Evolutionary conservation across 2,113 vertebrate genomes (phyloP).

Genomic region (Rhinolophus sinicus): DNA sequence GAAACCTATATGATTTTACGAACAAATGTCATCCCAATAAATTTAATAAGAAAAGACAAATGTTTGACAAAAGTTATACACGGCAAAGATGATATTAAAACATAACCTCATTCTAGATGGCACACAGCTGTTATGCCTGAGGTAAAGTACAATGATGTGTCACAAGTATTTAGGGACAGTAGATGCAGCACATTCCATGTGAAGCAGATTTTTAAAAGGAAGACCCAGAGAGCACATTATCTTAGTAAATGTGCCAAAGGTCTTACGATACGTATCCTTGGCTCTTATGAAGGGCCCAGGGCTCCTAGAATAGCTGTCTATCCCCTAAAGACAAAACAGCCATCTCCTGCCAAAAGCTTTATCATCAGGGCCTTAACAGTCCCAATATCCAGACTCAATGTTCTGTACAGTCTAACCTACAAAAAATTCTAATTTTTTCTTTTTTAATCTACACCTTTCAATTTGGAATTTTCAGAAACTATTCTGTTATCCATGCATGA

Average conservation of each 20-base stretch:
- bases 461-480: neutral
- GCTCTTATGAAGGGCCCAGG: neutral
- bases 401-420: neutral
- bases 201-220: slow-evolving; percentile 44
- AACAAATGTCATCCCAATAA: too few relatives aligned
- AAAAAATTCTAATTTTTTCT: neutral
- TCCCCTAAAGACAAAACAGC: slow-evolving; percentile 68
- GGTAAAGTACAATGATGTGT: neutral
- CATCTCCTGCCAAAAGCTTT: slow-evolving; percentile 36
- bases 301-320: neutral
- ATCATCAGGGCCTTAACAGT: neutral
- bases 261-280: neutral
- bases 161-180: neutral
- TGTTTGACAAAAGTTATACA: neutral
- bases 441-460: neutral
- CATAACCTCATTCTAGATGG: neutral
- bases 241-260: neutral
- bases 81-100: neutral
- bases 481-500: neutral
- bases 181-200: neutral
- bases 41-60: neutral
- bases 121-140: neutral
- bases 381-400: neutral
- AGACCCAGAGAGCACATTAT: neutral
- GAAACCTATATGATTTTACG: too few relatives aligned